These are phyloP conservation scores for Notothenia coriiceps DNA, from an alignment of 2,113 vertebrate genomes.

Conservation along the genomic window DNA sequence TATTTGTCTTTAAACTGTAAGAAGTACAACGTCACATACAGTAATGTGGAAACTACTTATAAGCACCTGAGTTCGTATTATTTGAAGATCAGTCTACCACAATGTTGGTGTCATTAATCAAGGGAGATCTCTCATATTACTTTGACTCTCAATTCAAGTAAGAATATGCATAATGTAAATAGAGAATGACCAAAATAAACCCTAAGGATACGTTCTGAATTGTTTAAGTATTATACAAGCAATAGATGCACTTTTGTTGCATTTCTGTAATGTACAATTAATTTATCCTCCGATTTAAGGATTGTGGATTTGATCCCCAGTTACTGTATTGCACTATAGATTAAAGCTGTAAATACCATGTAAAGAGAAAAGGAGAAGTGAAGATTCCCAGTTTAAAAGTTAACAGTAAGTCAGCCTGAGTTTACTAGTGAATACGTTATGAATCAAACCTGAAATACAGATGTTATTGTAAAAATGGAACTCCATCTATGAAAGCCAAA, in stretches of 20 bases:
- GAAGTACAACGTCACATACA: not conserved
- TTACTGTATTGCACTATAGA: not conserved
- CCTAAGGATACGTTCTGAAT: no score
- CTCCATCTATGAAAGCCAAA: not conserved
- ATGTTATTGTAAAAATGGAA: conserved; percentile 9
- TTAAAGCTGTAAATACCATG: not conserved
- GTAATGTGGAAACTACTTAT: not conserved
- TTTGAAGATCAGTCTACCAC: not conserved
- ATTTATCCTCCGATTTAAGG: not conserved
- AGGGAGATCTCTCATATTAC: no score
- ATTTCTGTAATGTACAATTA: no score
- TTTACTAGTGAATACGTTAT: conserved; percentile 8
- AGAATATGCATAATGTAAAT: no score
- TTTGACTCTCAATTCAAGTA: no score
- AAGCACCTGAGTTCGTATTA: no score
- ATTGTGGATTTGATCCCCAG: not conserved
- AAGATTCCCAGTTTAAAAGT: not conserved
- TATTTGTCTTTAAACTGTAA: not conserved
- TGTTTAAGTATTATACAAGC: no score
- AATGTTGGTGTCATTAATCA: not conserved
- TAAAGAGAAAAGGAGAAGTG: not conserved
- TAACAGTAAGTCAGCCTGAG: conserved; percentile 7
- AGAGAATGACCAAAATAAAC: no score
- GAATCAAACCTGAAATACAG: conserved; percentile 1
- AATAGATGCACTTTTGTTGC: no score